Base-by-base conservation (phyloP, 2,888 invertebrate species). In the Pristionchus arcanus region DNA sequence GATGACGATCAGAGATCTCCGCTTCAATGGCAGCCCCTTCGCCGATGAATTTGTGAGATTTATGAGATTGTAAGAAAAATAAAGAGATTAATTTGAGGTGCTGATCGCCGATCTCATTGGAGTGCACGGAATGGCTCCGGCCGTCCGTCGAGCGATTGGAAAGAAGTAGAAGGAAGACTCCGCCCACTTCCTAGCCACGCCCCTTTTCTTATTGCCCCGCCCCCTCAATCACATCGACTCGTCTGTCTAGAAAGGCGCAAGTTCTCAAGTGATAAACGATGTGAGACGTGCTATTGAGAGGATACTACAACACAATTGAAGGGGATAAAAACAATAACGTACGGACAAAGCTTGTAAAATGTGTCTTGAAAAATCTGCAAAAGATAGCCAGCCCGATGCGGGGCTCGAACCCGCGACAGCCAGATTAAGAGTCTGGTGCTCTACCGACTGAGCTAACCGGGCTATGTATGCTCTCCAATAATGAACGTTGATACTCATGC, bases 321-420 rank as follows among this genome's bases (percentile, higher is more conserved):
- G n/a, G n/a, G n/a, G n/a, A n/a, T n/a, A n/a, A n/a, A n/a, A n/a
- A n/a, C n/a, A n/a, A n/a, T n/a, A n/a, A n/a, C n/a, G n/a, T n/a
- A n/a, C n/a, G n/a, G 63, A 63, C 11, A 63, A n/a, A 25, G 25
- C 55, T 19, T 21, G 3, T 55, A 55, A 15, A 49, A 42, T 42
- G 0, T 3, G 19, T 1, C 4, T 55, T 9, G 15, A 55, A 19
- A 55, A 55, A 55, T 5, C 55, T 3, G 55, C 55, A 55, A 55
- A 63, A 63, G 25, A 63, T 63, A 5, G 63, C n/a, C 87, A 93
- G 92, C 93, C 93, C 92, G 92, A 93, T 92, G 92, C 92, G 92
- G 92, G 92, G 92, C 92, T 93, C 93, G 92, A 93, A 92, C 93
- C 92, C 92, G 92, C 92, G 92, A 92, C 92, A 92, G 91, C 92